Conservation (phyloP, 1,140 invertebrate species). For the Drosophila setifemur region DNA sequence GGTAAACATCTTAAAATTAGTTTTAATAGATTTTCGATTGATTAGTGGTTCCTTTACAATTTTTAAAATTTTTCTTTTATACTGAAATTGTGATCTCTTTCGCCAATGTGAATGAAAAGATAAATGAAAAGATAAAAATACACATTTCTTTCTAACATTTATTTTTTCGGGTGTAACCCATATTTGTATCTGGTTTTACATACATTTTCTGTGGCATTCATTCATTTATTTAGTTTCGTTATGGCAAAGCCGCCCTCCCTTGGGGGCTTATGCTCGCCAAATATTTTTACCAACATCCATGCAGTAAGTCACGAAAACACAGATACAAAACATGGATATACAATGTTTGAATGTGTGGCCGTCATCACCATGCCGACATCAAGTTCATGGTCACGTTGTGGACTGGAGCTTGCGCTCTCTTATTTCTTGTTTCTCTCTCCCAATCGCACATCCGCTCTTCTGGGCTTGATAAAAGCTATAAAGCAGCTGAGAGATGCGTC, state of each 20-base stretch:
- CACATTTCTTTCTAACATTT: neutral
- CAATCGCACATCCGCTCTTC: no score
- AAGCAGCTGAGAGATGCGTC: conserved; percentile 28
- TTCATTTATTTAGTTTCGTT: conserved; percentile 42
- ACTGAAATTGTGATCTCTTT: no score
- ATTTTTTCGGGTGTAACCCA: neutral
- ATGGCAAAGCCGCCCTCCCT: conserved; percentile 14
- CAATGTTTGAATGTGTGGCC: conserved; percentile 9
- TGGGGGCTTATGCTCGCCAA: conserved; percentile 34
- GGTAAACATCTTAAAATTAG: no score
- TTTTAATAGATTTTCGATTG: no score
- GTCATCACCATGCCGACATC: conserved; percentile 39
- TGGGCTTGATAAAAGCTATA: conserved; percentile 19
- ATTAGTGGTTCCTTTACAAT: no score
- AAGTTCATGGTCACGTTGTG: conserved; percentile 67
- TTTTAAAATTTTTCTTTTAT: no score
- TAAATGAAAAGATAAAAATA: neutral
- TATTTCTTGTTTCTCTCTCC: neutral
- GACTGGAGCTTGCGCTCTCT: conserved; percentile 41
- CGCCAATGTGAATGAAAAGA: no score
- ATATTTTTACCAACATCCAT: conserved; percentile 37
- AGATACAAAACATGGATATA: conserved; percentile 8
- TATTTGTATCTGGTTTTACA: conserved; percentile 4
- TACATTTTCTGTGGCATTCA: conserved; percentile 15
- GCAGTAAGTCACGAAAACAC: conserved; percentile 4